These are phyloP conservation scores for Alosa alosa DNA, from an alignment of 2,113 vertebrate species.

Conservation along the genomic window DNA sequence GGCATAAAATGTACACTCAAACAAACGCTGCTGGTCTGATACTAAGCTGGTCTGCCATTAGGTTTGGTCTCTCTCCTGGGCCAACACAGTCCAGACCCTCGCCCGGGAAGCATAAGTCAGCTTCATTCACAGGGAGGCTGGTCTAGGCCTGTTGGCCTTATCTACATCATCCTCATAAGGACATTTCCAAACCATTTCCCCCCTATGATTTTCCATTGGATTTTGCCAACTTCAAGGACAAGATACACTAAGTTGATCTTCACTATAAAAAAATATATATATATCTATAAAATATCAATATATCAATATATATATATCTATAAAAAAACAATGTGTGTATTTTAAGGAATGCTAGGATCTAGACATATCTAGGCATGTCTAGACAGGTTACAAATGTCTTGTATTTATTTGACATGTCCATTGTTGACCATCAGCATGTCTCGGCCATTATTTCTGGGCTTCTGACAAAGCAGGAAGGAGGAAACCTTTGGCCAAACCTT, in stretches of 20 bases:
- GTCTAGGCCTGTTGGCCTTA: slow-evolving; percentile 37
- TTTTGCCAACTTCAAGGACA: background rate
- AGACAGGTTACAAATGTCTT: background rate
- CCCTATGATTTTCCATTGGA: background rate
- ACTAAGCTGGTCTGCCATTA: background rate
- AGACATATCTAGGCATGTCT: background rate
- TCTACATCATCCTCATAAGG: slow-evolving; percentile 31
- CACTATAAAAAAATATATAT: too few relatives aligned
- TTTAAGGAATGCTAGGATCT: background rate
- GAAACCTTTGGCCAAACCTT: slow-evolving; percentile 54
- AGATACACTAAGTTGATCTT: background rate
- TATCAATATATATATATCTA: too few relatives aligned
- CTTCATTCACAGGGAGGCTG: slow-evolving; percentile 53
- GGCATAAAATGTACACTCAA: background rate
- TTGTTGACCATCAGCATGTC: slow-evolving; percentile 57
- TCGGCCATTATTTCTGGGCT: slow-evolving; percentile 70
- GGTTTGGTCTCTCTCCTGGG: slow-evolving; percentile 37
- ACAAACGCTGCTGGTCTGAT: background rate
- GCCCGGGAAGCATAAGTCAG: slow-evolving; percentile 64
- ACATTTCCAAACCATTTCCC: slow-evolving; percentile 15
- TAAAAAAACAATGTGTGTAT: background rate
- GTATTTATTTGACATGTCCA: background rate
- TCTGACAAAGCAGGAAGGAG: slow-evolving; percentile 67
- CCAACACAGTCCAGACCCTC: slow-evolving; percentile 71
- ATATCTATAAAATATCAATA: too few relatives aligned